phyloP scores from a whole-genome alignment of 2,113 vertebrate genomes.

The Gallinago jamesoni region DNA sequence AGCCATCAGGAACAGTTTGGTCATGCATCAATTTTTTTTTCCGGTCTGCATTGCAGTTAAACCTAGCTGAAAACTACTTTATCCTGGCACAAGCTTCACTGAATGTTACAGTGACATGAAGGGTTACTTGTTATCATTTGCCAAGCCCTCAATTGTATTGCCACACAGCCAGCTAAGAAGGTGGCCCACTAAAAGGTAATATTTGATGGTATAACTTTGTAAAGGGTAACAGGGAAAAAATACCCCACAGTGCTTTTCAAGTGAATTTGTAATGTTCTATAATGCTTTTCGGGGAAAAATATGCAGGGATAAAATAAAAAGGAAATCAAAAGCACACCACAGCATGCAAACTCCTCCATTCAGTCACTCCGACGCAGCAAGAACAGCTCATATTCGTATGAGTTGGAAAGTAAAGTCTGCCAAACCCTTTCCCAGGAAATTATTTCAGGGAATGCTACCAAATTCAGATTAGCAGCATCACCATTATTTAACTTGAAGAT shows the following conservation, averaged over 20 bases:
- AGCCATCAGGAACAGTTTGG: neutral
- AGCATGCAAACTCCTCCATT: neutral
- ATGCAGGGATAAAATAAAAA: neutral
- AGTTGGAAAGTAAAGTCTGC: neutral
- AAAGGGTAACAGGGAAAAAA: neutral
- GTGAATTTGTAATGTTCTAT: neutral
- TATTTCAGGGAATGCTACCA: neutral
- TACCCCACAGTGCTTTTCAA: neutral
- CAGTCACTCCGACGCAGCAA: neutral
- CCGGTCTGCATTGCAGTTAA: neutral
- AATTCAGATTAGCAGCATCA: neutral
- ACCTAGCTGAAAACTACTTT: neutral
- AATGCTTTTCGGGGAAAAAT: neutral
- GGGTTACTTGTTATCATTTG: neutral
- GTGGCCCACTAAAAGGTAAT: neutral
- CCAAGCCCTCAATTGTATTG: neutral
- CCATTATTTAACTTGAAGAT: neutral
- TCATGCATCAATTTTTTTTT: neutral
- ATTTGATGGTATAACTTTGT: neutral
- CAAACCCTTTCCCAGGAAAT: slow-evolving; percentile 18
- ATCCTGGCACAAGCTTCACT: neutral
- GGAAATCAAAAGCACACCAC: slow-evolving; percentile 4
- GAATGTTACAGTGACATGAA: neutral
- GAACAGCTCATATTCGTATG: neutral
- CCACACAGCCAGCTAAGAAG: neutral